Percentiles rank a stretch among this genome's conserved stretches.
Conservation (phyloP, 2,888 invertebrate genomes). For the Drosophila crucigera region DNA sequence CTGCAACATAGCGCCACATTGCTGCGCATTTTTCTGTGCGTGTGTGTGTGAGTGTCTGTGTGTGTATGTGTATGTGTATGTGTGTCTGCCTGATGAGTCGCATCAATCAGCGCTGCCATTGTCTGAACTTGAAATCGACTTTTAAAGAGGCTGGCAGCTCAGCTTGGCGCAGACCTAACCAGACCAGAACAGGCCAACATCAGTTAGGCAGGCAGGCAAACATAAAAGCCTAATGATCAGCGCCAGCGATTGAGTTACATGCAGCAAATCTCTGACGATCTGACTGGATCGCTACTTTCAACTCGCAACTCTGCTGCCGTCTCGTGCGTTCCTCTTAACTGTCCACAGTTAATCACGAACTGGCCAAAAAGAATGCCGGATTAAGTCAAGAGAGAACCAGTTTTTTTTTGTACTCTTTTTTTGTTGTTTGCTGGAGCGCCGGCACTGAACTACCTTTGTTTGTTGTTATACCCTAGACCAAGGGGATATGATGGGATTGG, state of each 20-base stretch:
- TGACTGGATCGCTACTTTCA: constrained; percentile 24
- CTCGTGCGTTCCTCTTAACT: constrained; percentile 53
- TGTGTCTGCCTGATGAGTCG: constrained; percentile 60
- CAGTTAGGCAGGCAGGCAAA: constrained; percentile 47
- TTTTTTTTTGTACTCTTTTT: neutral
- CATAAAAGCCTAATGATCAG: constrained; percentile 80
- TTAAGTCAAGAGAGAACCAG: constrained; percentile 58
- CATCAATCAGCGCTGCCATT: constrained; percentile 73
- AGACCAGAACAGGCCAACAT: constrained; percentile 14
- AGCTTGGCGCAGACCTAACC: constrained; percentile 8
- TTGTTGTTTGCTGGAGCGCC: constrained; percentile 44
- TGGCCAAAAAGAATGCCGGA: constrained; percentile 72
- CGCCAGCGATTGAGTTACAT: constrained; percentile 80
- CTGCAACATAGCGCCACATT: constrained; percentile 55
- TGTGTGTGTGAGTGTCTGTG: neutral
- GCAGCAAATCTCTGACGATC: constrained; percentile 70
- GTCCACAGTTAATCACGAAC: constrained; percentile 78
- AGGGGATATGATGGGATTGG: neutral
- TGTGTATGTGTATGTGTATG: neutral
- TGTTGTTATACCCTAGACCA: constrained; percentile 38
- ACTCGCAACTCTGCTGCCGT: constrained; percentile 2
- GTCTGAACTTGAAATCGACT: constrained; percentile 78
- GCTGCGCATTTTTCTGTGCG: constrained; percentile 11
- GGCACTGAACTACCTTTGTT: constrained; percentile 28
- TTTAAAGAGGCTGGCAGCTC: constrained; percentile 60